phyloP scores from a whole-genome alignment of 2,113 vertebrate genomes.

The Pagrus major region DNA sequence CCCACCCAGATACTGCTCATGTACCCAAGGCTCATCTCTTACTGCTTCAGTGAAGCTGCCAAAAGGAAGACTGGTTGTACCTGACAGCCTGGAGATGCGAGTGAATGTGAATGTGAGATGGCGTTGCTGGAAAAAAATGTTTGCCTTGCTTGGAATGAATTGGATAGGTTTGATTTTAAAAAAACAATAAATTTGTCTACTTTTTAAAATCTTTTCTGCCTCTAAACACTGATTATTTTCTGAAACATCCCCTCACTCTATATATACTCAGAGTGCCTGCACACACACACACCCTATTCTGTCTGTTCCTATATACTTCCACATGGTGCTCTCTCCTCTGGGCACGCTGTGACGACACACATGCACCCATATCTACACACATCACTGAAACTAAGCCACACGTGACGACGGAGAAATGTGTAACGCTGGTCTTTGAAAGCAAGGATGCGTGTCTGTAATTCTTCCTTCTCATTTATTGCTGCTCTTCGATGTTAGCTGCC shows the following conservation, averaged over 20 bases:
- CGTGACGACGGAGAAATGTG: conserved; percentile 42
- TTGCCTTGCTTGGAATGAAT: background rate
- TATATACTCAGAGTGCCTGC: background rate
- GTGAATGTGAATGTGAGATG: background rate
- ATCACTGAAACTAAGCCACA: conserved; percentile 57
- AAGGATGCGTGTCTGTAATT: background rate
- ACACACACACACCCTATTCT: conserved; percentile 63
- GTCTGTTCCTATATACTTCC: conserved; percentile 69
- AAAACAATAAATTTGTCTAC: background rate
- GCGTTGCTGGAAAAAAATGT: background rate
- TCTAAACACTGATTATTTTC: background rate
- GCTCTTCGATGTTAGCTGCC: background rate
- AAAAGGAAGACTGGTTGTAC: background rate
- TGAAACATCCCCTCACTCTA: no score
- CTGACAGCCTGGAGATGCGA: background rate
- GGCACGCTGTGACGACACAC: conserved; percentile 20
- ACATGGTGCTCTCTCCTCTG: conserved; percentile 55
- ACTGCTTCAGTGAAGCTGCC: background rate
- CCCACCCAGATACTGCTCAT: background rate
- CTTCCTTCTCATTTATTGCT: background rate
- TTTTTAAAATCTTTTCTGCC: background rate
- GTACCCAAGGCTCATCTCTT: no score
- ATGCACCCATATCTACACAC: conserved; percentile 27
- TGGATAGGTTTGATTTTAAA: background rate
- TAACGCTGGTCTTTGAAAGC: conserved; percentile 16